Conservation (phyloP, 2,888 invertebrate species). For the Pheosia gnoma region DNA sequence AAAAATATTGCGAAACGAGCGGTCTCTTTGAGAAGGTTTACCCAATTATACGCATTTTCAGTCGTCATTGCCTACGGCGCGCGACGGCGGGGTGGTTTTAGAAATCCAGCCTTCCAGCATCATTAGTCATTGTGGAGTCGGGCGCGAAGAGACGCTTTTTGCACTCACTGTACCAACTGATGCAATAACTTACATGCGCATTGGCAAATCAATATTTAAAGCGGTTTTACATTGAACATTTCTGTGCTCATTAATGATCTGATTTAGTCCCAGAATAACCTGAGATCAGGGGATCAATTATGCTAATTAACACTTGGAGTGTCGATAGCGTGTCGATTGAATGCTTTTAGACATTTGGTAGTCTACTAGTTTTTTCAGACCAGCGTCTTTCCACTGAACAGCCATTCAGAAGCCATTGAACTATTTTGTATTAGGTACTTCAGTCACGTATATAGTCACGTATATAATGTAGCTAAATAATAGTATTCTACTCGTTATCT, state of each 20-base stretch:
- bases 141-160: constrained; percentile 65
- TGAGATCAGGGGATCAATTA: no score
- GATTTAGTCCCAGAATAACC: no score
- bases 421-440: no score
- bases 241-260: background rate
- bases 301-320: no score
- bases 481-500: no score
- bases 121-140: constrained; percentile 70
- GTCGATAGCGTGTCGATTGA: no score
- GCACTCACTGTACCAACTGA: constrained; percentile 47
- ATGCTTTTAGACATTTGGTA: no score
- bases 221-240: constrained; percentile 9
- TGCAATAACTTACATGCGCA: constrained; percentile 57
- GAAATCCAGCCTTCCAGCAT: constrained; percentile 62
- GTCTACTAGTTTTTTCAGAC: no score
- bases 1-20: constrained; percentile 11
- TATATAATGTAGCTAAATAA: no score
- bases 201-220: constrained; percentile 35
- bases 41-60: constrained; percentile 62
- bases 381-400: no score
- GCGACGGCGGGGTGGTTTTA: constrained; percentile 65
- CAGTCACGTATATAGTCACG: no score
- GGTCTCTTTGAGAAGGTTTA: constrained; percentile 34
- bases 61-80: constrained; percentile 63
- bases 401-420: no score